Base-by-base conservation (phyloP, 2,113 vertebrate species). In the Pachypanchax playfairii region DNA sequence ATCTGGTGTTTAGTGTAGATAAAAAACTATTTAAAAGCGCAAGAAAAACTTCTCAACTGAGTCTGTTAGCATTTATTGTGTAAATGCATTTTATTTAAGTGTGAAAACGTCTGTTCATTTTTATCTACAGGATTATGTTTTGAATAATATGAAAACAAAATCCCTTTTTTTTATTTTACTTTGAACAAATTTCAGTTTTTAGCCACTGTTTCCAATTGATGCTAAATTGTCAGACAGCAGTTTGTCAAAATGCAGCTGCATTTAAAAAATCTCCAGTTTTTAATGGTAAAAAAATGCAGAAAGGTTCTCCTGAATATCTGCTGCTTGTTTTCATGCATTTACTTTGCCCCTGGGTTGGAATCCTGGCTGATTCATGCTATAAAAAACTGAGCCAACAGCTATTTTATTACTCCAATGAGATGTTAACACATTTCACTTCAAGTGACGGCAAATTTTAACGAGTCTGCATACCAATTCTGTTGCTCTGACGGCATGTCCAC, bases 1-100 rank as follows among this genome's bases (percentile, higher is more conserved):
- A 86, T 87, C 81, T 85, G 83, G 77, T 83, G 85, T 80, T 82
- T 51, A 82, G 63, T 75, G 62, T 64, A 65, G 60, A 28, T 62
- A 44, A 41, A 74, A 80, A 70, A 58, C 61, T 22, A 64, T 79
- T 81, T 77, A 55, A 81, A 85, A 80, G 71, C 74, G 70, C 74
- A 48, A 60, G 60, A 73, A 71, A 61, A 78, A 76, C 82, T 77
- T 68, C 58, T 20, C 39, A 24, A 55, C 44, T 48, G 29, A 59
- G 63, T 65, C 41, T 75, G 73, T n/a, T 39, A 70, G 61, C 4
- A 9, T 24, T 75, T 48, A 0, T 50, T 68, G 44, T 63, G 20
- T 25, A 22, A 15, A 6, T 50, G 38, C 50, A 33, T 48, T 57
- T 56, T 35, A n/a, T 70, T 49, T 73, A 28, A 56, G 55, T 51